Percentiles rank a stretch among this genome's conserved stretches.
phyloP scores from a whole-genome alignment of 2,888 invertebrate genomes.

The Pyrrhosoma nymphula region DNA sequence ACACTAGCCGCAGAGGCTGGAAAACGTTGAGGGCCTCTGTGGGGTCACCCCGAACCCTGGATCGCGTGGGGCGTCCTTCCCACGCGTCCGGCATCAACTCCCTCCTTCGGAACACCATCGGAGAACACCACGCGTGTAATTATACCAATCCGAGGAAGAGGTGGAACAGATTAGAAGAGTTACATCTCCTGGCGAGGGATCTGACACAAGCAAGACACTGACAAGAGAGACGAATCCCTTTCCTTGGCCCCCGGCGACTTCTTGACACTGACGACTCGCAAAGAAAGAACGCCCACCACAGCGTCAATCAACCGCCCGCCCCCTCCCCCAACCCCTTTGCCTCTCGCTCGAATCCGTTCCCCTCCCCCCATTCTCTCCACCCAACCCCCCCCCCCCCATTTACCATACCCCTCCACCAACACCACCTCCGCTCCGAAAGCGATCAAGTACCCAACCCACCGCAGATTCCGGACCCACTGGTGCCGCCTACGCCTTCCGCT shows the following conservation, averaged over 20 bases:
- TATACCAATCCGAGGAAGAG: neutral
- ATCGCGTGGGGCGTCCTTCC: neutral
- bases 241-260: neutral
- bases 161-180: no score
- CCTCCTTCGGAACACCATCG: neutral
- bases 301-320: neutral
- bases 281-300: neutral
- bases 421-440: neutral
- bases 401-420: no score
- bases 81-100: neutral
- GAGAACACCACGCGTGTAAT: neutral
- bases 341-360: neutral
- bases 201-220: no score
- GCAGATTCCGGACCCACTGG: neutral
- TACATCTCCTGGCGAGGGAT: neutral
- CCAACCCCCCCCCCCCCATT: no score
- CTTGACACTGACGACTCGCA: neutral
- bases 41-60: neutral
- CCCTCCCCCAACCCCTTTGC: no score
- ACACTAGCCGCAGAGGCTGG: neutral
- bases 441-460: neutral
- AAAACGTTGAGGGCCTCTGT: neutral
- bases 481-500: neutral
- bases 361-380: no score
- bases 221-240: neutral